Conservation (phyloP, 2,888 invertebrate genomes). For the Lamellibrachia satsuma region DNA sequence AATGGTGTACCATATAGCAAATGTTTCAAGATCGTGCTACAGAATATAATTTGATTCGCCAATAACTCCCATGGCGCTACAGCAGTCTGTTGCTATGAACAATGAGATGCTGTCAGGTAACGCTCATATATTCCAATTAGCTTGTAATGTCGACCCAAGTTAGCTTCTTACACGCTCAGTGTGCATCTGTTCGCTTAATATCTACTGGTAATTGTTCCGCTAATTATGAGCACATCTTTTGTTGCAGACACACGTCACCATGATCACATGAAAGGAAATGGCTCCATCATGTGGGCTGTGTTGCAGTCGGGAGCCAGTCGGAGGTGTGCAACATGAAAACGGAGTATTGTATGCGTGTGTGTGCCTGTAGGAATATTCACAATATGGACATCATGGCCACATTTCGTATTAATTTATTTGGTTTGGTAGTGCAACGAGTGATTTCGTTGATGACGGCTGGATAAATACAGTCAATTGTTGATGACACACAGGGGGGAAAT, state of each 20-base stretch:
- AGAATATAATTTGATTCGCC: too few relatives aligned
- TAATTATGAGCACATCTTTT: neutral
- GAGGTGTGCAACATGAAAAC: neutral
- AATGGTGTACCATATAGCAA: too few relatives aligned
- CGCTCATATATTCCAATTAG: neutral
- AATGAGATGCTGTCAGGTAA: neutral
- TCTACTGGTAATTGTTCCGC: neutral
- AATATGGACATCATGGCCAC: neutral
- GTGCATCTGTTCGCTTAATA: neutral
- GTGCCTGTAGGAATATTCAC: neutral
- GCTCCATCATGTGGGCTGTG: constrained; percentile 1
- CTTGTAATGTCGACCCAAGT: neutral
- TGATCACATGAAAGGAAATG: neutral
- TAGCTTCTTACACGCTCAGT: neutral
- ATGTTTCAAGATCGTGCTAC: too few relatives aligned
- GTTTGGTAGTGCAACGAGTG: neutral
- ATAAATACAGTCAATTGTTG: neutral
- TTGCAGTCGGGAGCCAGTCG: neutral
- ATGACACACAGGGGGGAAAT: neutral
- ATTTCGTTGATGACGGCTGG: neutral
- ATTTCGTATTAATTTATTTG: neutral
- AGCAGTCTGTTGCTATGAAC: too few relatives aligned
- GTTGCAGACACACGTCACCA: neutral
- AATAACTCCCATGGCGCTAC: too few relatives aligned
- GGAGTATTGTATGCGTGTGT: neutral